A percentile compares a stretch with the other conserved stretches of the same genome.
Conservation (phyloP, 2,797 vertebrate species). For the Orestias chungarensis region DNA sequence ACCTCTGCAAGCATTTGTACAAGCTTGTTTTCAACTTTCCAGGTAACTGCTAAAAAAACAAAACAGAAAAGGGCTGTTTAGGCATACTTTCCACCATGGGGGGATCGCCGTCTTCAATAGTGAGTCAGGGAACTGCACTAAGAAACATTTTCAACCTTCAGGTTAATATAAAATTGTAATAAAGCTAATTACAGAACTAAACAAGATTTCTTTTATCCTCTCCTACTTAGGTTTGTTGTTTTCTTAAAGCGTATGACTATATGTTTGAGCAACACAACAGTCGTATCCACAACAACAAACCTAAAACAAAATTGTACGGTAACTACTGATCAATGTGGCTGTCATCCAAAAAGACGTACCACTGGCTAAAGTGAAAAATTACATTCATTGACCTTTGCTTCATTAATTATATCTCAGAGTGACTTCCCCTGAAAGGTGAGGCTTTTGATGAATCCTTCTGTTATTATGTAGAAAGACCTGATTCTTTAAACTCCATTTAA, state of each 20-base stretch:
- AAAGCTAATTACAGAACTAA: neutral
- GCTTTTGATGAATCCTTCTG: too few relatives aligned
- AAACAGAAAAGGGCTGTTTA: slow-evolving; percentile 1
- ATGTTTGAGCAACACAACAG: neutral
- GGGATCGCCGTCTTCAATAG: neutral
- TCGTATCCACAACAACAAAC: slow-evolving; percentile 14
- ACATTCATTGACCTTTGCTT: neutral
- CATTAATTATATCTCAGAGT: too few relatives aligned
- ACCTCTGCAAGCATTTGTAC: slow-evolving; percentile 6
- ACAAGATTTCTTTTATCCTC: neutral
- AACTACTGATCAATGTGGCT: neutral
- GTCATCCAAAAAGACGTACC: slow-evolving; percentile 25
- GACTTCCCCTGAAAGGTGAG: too few relatives aligned
- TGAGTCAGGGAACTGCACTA: neutral
- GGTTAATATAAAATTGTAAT: neutral
- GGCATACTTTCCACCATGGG: neutral
- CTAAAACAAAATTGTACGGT: too few relatives aligned
- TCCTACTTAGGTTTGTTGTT: neutral
- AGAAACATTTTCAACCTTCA: neutral
- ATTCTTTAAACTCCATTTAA: too few relatives aligned
- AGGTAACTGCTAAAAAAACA: slow-evolving; percentile 21
- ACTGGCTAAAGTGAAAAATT: neutral
- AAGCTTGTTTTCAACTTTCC: slow-evolving; percentile 19
- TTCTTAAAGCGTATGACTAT: neutral
- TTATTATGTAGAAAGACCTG: too few relatives aligned